phyloP scores from a whole-genome alignment of 2,888 invertebrate species.

The Conomelus anceps region DNA sequence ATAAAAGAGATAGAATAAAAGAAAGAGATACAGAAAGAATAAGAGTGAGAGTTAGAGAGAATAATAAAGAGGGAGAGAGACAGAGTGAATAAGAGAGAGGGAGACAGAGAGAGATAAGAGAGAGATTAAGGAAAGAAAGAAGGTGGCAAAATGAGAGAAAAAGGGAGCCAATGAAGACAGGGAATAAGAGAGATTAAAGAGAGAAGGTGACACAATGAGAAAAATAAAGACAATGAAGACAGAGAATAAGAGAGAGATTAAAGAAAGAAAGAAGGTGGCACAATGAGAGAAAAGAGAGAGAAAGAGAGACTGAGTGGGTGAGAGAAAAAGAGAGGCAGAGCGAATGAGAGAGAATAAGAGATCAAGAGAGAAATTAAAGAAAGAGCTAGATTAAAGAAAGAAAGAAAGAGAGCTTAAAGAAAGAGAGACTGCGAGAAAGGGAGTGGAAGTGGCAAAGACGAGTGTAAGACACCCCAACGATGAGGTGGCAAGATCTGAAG shows the following conservation, averaged over 20 bases:
- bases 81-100: not conserved
- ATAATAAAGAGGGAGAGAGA: not conserved
- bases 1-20: not conserved
- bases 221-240: too few relatives aligned
- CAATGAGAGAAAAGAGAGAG: not conserved
- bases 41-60: not conserved
- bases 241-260: slow-evolving; percentile 1
- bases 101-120: too few relatives aligned
- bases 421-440: not conserved
- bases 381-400: not conserved
- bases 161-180: not conserved
- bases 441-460: not conserved
- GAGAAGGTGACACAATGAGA: too few relatives aligned
- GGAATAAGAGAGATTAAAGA: not conserved
- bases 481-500: not conserved
- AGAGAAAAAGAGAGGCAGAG: not conserved
- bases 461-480: not conserved
- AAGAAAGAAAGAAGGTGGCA: not conserved
- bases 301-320: not conserved
- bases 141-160: not conserved
- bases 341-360: not conserved
- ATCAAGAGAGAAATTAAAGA: too few relatives aligned
- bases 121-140: not conserved
- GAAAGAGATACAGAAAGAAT: not conserved
- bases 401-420: not conserved